Base-by-base conservation (phyloP, 2,113 vertebrate species). In the Anthoscopus minutus region DNA sequence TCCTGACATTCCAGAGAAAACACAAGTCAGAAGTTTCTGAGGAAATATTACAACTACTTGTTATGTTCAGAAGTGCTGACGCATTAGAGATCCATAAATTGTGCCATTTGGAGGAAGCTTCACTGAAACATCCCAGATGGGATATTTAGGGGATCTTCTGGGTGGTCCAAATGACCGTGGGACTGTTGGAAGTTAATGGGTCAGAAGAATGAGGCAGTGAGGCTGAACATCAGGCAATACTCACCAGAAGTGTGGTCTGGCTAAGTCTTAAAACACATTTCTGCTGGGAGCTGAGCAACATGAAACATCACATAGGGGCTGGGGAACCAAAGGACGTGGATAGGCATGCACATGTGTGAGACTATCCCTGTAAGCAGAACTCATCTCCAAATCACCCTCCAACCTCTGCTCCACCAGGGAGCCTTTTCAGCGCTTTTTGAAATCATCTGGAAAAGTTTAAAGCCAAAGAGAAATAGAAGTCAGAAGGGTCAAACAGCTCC, bases 331-430 rank as follows among this genome's bases (percentile, higher is more conserved):
- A 74, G 71, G 35, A 19, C 33, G 8, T 5, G 20, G 20, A 9
- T 7, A 9, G 10, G 8, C 35, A n/a, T 23, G 30, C 48, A n/a
- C 12, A 9, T 0, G 0, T 13, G 23, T 56, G 40, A 56, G 9
- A 60, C 44, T 3, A 45, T 6, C 3, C 11, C 2, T 4, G 8
- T 1, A 2, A 17, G 21, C n/a, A 56, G 85, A 93, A 61, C 10
- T 30, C 30, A 13, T 44, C 31, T 71, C 53, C 48, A 58, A 38
- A 67, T 30, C 44, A 4, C 4, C 30, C 60, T 50, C 37, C 30
- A 48, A 35, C 37, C 10, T 1, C 14, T 50, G 44, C 25, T 45
- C 31, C 16, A 47, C 28, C 44, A 51, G 54, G 28, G 14, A 92
- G 25, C 8, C 48, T 71, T 71, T 60, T 47, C 31, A 76, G 8